Percentiles rank a stretch among this genome's conserved stretches.
Evolutionary conservation across 2,797 vertebrate genomes (phyloP).

Genomic region (Cryptoprocta ferox): DNA sequence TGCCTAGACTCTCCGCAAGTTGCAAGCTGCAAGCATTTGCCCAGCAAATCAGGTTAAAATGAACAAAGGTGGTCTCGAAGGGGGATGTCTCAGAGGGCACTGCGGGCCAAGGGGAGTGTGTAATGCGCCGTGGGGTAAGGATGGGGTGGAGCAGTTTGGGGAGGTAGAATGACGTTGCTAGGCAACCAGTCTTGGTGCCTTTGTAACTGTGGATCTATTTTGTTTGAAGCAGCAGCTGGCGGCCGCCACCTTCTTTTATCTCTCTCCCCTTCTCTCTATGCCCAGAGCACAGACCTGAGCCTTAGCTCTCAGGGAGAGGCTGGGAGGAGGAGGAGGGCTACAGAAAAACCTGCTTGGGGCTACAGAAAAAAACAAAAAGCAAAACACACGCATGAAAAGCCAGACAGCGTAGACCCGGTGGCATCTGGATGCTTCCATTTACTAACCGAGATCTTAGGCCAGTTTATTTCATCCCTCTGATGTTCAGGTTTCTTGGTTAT

Average conservation of each 20-base stretch:
- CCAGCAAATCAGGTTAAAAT: slow-evolving; percentile 60
- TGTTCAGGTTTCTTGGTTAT: not conserved
- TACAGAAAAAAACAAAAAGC: not conserved
- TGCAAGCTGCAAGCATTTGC: slow-evolving; percentile 46
- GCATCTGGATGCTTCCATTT: not conserved
- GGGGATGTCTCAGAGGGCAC: not conserved
- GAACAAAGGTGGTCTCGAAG: slow-evolving; percentile 30
- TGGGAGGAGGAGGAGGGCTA: not conserved
- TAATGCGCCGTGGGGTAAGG: not conserved
- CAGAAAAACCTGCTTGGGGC: not conserved
- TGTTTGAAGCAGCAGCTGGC: slow-evolving; percentile 69
- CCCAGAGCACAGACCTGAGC: slow-evolving; percentile 39
- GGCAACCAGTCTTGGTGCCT: slow-evolving; percentile 63
- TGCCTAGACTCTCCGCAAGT: slow-evolving; percentile 53
- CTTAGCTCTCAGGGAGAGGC: not conserved
- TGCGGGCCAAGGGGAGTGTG: not conserved
- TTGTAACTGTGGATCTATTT: slow-evolving; percentile 62
- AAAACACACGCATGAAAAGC: not conserved
- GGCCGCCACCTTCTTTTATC: slow-evolving; percentile 38
- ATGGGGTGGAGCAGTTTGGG: not conserved
- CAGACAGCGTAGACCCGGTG: not conserved
- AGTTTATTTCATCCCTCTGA: not conserved
- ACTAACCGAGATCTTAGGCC: not conserved
- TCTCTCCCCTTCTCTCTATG: not conserved
- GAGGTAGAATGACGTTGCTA: slow-evolving; percentile 68